Evolutionary conservation across 2,888 invertebrate genomes (phyloP).

Genomic region (Drosophila percnosoma): DNA sequence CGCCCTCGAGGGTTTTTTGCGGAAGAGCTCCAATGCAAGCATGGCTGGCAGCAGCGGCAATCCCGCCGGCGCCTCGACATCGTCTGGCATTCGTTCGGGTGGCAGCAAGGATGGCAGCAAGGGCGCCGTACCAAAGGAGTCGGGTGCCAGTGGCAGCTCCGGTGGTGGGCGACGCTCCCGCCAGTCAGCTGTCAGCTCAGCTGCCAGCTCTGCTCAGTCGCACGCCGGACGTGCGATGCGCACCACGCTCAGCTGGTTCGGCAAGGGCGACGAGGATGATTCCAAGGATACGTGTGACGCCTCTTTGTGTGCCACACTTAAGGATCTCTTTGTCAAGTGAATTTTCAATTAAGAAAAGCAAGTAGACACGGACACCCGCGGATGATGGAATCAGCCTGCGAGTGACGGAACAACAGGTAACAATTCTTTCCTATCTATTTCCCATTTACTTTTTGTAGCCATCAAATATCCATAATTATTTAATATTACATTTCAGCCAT

Average conservation of each 20-base stretch:
- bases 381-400: not conserved
- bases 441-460: not conserved
- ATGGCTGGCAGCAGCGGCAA: conserved; percentile 63
- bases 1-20: conserved; percentile 93
- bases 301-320: conserved; percentile 92
- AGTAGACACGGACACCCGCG: conserved; percentile 40
- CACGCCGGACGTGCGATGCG: conserved; percentile 82
- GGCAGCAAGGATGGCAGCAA: conserved; percentile 22
- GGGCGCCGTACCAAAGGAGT: conserved; percentile 68
- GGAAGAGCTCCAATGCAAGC: conserved; percentile 85
- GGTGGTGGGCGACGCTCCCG: conserved; percentile 70
- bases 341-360: conserved; percentile 52
- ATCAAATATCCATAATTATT: not conserved
- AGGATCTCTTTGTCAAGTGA: conserved; percentile 94
- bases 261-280: conserved; percentile 89
- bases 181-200: conserved; percentile 66
- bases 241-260: conserved; percentile 86
- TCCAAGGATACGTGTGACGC: conserved; percentile 91
- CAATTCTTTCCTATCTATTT: not conserved
- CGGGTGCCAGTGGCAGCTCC: conserved; percentile 28
- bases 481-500: not conserved
- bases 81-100: conserved; percentile 42
- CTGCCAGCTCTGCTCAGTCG: conserved; percentile 62
- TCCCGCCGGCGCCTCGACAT: conserved; percentile 42
- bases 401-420: not conserved